Conservation (phyloP, 2,888 invertebrate species). For the Tipula lateralis region DNA sequence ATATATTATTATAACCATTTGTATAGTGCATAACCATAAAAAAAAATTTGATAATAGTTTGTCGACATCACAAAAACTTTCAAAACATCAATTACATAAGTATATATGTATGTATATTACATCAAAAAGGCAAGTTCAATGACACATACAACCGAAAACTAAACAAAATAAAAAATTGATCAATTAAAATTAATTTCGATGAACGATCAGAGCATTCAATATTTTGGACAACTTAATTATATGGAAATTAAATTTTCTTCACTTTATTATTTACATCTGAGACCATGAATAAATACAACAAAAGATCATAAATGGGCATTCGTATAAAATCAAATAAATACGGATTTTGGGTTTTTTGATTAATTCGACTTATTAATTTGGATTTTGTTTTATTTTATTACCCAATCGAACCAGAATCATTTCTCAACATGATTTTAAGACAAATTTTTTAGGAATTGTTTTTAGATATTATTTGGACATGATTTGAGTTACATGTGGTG, state of each 20-base stretch:
- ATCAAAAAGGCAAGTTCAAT: neutral
- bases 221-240: neutral
- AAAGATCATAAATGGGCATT: neutral
- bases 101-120: neutral
- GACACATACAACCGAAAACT: no score
- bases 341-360: neutral
- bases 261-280: neutral
- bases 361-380: neutral
- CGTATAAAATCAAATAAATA: neutral
- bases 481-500: neutral
- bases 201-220: slow-evolving; percentile 3
- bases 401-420: neutral
- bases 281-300: neutral
- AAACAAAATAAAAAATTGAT: neutral
- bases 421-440: neutral
- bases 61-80: neutral
- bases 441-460: neutral
- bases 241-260: slow-evolving; percentile 11
- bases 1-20: neutral
- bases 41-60: neutral
- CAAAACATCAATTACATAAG: no score
- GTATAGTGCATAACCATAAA: neutral
- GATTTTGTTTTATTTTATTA: neutral
- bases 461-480: neutral
- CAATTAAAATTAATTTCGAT: slow-evolving; percentile 11